A percentile compares a stretch with the other conserved stretches of the same genome.
These are phyloP conservation scores for Mastacembelus armatus DNA, from an alignment of 2,797 vertebrate species.

Conservation along the genomic window DNA sequence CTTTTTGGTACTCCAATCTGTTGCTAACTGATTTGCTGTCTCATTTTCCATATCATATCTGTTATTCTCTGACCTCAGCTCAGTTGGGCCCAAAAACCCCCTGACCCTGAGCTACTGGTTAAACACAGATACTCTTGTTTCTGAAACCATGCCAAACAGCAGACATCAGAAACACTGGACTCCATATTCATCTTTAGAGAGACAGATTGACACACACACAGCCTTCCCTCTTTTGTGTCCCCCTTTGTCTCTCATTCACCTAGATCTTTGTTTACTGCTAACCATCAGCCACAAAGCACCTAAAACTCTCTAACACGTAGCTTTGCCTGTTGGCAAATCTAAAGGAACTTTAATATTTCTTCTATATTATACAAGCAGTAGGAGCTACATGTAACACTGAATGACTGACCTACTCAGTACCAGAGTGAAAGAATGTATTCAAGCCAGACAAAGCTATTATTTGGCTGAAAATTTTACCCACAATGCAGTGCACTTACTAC, in stretches of 20 bases:
- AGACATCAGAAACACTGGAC: conserved; percentile 64
- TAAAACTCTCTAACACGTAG: conserved; percentile 6
- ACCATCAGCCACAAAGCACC: conserved; percentile 59
- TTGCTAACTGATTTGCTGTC: conserved; percentile 15
- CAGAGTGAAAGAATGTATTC: conserved; percentile 26
- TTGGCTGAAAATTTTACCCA: conserved; percentile 27
- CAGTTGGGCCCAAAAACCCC: conserved; percentile 83
- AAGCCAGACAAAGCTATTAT: conserved; percentile 16
- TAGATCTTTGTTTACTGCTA: conserved; percentile 37
- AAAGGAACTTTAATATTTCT: not conserved
- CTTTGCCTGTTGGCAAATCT: conserved; percentile 7
- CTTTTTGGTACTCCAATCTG: conserved; percentile 41
- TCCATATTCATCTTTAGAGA: conserved; percentile 48
- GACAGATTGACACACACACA: conserved; percentile 17
- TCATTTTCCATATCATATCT: conserved; percentile 62
- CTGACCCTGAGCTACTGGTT: conserved; percentile 82
- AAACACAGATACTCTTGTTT: conserved; percentile 87
- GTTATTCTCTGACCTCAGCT: conserved; percentile 77
- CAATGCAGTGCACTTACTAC: conserved; percentile 61
- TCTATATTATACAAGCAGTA: not conserved
- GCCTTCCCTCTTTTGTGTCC: not conserved
- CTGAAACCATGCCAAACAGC: conserved; percentile 69
- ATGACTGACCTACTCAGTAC: conserved; percentile 1
- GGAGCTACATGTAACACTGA: conserved; percentile 1
- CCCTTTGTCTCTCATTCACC: conserved; percentile 22